Conservation (phyloP, 2,113 vertebrate species). For the Centropus unirufus region DNA sequence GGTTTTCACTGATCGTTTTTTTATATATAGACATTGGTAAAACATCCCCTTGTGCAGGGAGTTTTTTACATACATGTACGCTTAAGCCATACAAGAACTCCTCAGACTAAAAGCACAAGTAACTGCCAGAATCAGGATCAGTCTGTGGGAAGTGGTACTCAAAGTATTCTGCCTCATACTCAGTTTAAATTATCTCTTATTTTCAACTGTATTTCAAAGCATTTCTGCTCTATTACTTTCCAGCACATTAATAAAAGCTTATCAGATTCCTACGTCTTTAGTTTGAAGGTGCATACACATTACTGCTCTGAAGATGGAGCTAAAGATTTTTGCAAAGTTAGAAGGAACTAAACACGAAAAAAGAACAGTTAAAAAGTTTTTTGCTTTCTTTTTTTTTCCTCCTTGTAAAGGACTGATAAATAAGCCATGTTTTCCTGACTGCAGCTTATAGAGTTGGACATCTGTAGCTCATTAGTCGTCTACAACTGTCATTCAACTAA, state of each 20-base stretch:
- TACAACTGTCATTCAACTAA: constrained; percentile 53
- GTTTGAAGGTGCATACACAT: constrained; percentile 31
- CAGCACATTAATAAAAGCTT: background rate
- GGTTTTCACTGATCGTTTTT: background rate
- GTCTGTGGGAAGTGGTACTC: background rate
- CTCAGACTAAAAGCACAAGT: background rate
- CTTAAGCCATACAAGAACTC: background rate
- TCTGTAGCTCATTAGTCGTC: constrained; percentile 61
- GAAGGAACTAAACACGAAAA: constrained; percentile 1
- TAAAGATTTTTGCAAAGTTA: constrained; percentile 70
- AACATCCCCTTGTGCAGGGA: background rate
- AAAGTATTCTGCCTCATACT: background rate
- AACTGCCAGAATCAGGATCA: background rate
- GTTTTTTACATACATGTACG: background rate
- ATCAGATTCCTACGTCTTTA: background rate
- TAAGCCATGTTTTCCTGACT: constrained; percentile 37
- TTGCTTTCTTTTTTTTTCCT: background rate
- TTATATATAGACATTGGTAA: background rate
- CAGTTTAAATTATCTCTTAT: background rate
- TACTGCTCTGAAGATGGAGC: constrained; percentile 77
- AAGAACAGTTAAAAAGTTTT: background rate
- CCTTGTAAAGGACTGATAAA: constrained; percentile 40
- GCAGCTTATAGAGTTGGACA: constrained; percentile 44
- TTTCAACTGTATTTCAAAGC: background rate
- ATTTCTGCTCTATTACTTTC: background rate